Evolutionary conservation across 2,888 invertebrate species (phyloP), one percentile per base, ranked within the genome.

Genomic region (Chrysotoxum bicinctum): DNA sequence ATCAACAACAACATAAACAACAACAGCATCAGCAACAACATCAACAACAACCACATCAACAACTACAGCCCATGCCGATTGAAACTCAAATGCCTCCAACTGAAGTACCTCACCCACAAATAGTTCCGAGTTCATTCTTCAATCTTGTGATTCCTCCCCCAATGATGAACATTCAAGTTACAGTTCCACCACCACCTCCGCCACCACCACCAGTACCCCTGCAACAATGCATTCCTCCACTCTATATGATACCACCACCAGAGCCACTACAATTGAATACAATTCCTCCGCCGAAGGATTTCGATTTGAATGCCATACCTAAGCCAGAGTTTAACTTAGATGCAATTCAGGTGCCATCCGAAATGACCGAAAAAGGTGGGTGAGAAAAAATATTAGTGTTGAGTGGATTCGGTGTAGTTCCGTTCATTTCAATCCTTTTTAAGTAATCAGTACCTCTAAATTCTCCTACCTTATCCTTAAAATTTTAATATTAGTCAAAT

Each of bases 191-290:
- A 75, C 87, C 90, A 85, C 91, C 90, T 21, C 64, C 64, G 19
- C 89, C 70, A 89, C 85, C 81, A 21, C 91, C 90, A 23, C 89
- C 89, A 77, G 89, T 90, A 21, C 89, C 92, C 37, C 88, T 91
- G 80, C 88, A 90, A 88, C 83, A 84, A 35, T 64, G 73, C 73
- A 87, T 90, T 76, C 89, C 91, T 8, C 90, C 91, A 23, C 89
- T 92, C 9, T 92, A 92, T 87, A 91, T 92, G 88, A 92, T 93
- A 87, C 92, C 93, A 50, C 91, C 92, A 77, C 94, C 94, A 8
- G 93, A 94, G 87, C 93, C 94, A 1, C 91, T 94, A 89, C 94
- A 94, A 88, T 92, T 94, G 16, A 94, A 94, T 88, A 94, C 94
- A 82, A 94, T 94, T 88, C 94, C 94, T 23, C 93, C 94, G 2